Evolutionary conservation across 2,113 vertebrate genomes (phyloP).

Genomic region (Todiramphus chloris): DNA sequence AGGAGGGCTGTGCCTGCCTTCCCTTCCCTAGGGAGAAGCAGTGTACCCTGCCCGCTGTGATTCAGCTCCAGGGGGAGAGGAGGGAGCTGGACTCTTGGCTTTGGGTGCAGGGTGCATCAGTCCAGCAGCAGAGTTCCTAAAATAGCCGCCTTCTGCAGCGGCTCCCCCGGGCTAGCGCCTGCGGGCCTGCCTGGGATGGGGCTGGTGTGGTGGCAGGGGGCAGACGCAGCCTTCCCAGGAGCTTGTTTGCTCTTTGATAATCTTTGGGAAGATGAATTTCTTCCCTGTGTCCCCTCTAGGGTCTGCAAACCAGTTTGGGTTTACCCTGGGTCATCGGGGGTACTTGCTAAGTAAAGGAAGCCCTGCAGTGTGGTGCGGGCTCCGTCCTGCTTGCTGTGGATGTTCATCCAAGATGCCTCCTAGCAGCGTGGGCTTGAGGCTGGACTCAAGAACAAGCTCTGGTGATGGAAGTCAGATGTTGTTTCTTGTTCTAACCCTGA

Average conservation of each 20-base stretch:
- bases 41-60: not conserved
- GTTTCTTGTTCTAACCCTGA: not conserved
- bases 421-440: not conserved
- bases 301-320: not conserved
- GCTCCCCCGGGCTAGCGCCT: accelerated
- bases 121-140: not conserved
- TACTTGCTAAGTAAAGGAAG: not conserved
- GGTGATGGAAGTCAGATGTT: not conserved
- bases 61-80: not conserved
- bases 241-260: too few relatives aligned
- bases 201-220: accelerated
- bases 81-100: accelerated
- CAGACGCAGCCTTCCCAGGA: not conserved
- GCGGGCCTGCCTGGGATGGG: accelerated
- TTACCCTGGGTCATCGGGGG: not conserved
- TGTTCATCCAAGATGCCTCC: not conserved
- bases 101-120: accelerated
- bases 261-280: not conserved
- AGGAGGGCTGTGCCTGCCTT: accelerated
- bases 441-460: not conserved
- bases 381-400: accelerated
- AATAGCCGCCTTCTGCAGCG: not conserved
- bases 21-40: accelerated
- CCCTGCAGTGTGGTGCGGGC: accelerated
- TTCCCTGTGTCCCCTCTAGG: not conserved